phyloP scores from a whole-genome alignment of 1,140 invertebrate genomes.

The Thaumatotibia leucotreta region DNA sequence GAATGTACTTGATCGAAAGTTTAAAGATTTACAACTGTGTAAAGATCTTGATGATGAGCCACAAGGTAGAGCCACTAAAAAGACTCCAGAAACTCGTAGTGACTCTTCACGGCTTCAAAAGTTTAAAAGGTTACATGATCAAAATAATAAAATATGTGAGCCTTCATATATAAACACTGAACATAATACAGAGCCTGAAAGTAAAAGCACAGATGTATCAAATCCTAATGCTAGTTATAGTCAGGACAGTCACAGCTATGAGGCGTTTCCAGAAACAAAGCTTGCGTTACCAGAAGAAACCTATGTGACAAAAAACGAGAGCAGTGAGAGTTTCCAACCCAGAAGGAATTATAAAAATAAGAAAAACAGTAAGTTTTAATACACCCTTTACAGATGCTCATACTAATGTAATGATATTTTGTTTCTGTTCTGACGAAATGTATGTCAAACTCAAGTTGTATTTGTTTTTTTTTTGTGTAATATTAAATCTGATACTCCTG shows the following conservation, averaged over 20 bases:
- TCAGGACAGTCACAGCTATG: background rate
- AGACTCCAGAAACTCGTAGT: background rate
- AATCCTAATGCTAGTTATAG: background rate
- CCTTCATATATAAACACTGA: background rate
- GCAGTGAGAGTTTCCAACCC: background rate
- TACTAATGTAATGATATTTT: no score
- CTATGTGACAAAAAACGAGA: background rate
- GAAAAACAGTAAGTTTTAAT: background rate
- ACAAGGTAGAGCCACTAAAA: constrained; percentile 29
- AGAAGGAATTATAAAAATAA: background rate
- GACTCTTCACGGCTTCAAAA: background rate
- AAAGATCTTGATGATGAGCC: constrained; percentile 50
- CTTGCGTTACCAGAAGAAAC: background rate
- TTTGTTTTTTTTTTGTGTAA: background rate
- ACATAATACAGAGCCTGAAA: background rate
- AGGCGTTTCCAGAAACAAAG: background rate
- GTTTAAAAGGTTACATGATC: background rate
- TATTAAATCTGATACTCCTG: background rate
- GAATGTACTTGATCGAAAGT: constrained; percentile 35
- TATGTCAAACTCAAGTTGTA: background rate
- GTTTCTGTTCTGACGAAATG: no score
- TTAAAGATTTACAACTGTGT: constrained; percentile 42
- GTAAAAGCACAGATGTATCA: background rate
- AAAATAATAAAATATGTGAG: no score
- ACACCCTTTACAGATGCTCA: no score